Evolutionary conservation across 2,888 invertebrate genomes (phyloP).

Genomic region (Rhorus exstirpatorius): DNA sequence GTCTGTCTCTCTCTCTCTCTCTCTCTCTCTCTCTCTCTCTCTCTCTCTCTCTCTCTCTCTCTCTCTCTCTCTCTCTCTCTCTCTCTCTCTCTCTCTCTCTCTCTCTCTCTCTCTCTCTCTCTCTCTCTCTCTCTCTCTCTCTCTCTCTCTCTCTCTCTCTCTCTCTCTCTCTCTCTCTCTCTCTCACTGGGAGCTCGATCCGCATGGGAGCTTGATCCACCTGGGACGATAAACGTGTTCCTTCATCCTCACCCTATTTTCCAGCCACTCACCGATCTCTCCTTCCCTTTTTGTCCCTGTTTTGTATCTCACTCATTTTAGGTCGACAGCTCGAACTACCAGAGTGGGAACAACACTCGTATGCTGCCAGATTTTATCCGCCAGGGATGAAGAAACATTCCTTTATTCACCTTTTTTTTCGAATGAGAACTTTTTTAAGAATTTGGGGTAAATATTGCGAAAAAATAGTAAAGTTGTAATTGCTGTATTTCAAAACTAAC

Average conservation of each 20-base stretch:
- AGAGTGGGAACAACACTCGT: background rate
- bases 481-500: no score
- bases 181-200: constrained; percentile 1
- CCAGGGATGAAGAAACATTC: background rate
- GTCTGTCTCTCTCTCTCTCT: constrained; percentile 25
- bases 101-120: constrained; percentile 30
- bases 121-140: constrained; percentile 15
- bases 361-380: constrained; percentile 1
- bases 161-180: constrained; percentile 30
- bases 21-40: constrained; percentile 25
- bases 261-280: constrained; percentile 49
- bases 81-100: constrained; percentile 19
- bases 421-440: background rate
- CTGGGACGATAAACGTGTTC: constrained; percentile 58
- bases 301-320: constrained; percentile 14
- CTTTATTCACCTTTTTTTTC: background rate
- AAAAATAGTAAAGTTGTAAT: no score
- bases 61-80: constrained; percentile 15
- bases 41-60: constrained; percentile 30
- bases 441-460: background rate
- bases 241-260: constrained; percentile 43
- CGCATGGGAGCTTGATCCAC: constrained; percentile 15
- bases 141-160: constrained; percentile 19
- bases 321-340: constrained; percentile 30
- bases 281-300: constrained; percentile 24